A percentile compares a stretch with the other conserved stretches of the same genome.
phyloP scores from a whole-genome alignment of 2,113 vertebrate genomes.

The Taurulus bubalis region DNA sequence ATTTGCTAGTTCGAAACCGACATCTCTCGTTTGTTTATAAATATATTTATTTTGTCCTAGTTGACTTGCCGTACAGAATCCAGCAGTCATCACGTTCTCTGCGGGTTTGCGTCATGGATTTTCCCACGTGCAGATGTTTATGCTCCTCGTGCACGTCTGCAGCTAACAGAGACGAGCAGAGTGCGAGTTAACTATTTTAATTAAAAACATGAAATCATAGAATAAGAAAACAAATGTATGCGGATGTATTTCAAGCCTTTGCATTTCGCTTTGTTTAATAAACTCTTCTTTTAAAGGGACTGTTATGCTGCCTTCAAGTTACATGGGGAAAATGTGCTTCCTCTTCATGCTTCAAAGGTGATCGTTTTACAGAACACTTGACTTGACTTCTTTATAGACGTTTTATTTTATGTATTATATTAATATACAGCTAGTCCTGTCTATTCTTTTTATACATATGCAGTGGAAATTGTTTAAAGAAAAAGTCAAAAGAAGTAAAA shows the following conservation, averaged over 20 bases:
- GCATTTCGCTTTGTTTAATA: background rate
- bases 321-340: background rate
- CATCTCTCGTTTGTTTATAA: background rate
- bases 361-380: background rate
- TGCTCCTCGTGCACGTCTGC: slow-evolving; percentile 76
- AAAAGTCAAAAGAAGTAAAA: no score
- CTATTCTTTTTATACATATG: no score
- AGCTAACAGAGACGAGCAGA: background rate
- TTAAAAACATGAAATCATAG: background rate
- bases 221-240: background rate
- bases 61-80: slow-evolving; percentile 13
- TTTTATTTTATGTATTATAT: no score
- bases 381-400: no score
- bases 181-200: background rate
- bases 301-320: slow-evolving; percentile 24
- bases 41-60: background rate
- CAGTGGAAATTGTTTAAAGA: no score
- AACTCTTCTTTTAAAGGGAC: background rate
- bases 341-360: background rate
- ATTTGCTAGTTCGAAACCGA: background rate
- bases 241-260: background rate
- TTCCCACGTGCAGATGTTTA: slow-evolving; percentile 87
- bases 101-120: slow-evolving; percentile 69
- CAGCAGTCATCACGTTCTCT: slow-evolving; percentile 13
- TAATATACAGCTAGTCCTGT: no score